Percentiles rank a stretch among this genome's conserved stretches.
Conservation (phyloP, 2,797 vertebrate genomes). For the Melanotaenia boesemani region DNA sequence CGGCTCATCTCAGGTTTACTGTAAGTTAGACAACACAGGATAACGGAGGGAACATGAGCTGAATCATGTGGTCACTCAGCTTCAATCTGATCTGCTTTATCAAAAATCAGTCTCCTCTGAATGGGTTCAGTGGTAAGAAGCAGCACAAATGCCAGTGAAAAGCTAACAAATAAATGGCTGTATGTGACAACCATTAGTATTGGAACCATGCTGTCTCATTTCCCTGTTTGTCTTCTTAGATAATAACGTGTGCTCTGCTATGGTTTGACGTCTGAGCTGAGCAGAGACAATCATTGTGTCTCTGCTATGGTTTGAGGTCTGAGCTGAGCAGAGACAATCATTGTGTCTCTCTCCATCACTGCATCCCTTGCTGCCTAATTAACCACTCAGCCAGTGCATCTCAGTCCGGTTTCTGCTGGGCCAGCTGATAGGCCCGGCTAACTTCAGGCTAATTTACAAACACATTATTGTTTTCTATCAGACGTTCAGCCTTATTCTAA, state of each 20-base stretch:
- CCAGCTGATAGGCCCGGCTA: slow-evolving; percentile 68
- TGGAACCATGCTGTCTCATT: slow-evolving; percentile 35
- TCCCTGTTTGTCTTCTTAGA: slow-evolving; percentile 32
- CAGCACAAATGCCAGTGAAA: slow-evolving; percentile 1
- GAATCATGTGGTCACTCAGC: slow-evolving; percentile 56
- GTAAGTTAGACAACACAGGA: slow-evolving; percentile 66
- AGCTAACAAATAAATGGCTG: slow-evolving; percentile 27
- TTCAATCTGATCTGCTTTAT: slow-evolving; percentile 48
- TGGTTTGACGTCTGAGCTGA: slow-evolving; percentile 31
- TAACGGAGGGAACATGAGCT: slow-evolving; percentile 62
- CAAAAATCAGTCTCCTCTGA: slow-evolving; percentile 14
- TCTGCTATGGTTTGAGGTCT: slow-evolving; percentile 35
- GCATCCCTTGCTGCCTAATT: slow-evolving; percentile 74
- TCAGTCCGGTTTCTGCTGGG: slow-evolving; percentile 74
- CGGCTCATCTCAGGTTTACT: slow-evolving; percentile 72
- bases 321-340: not conserved
- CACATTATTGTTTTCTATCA: slow-evolving; percentile 39
- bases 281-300: slow-evolving; percentile 15
- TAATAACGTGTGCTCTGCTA: slow-evolving; percentile 29
- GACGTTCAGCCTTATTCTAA: slow-evolving; percentile 48
- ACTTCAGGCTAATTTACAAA: slow-evolving; percentile 46
- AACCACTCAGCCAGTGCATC: slow-evolving; percentile 64
- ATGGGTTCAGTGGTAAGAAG: slow-evolving; percentile 30
- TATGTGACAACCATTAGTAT: slow-evolving; percentile 40
- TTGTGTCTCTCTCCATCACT: slow-evolving; percentile 59